phyloP scores from a whole-genome alignment of 2,113 vertebrate genomes.

The Anarrhichthys ocellatus region DNA sequence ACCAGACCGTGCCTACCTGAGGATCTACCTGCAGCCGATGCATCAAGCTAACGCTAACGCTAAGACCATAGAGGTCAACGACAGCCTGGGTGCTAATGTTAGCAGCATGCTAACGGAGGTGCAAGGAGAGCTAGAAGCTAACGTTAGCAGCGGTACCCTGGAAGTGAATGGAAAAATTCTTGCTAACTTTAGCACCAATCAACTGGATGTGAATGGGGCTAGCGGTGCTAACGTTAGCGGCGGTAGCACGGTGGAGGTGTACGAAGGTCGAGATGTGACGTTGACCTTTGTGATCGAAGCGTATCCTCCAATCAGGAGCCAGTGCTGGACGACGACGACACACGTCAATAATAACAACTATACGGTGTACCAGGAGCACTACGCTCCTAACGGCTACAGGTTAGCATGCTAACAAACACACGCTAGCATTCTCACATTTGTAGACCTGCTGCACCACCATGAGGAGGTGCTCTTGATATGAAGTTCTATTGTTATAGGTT shows the following conservation, averaged over 20 bases:
- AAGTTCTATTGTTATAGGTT: neutral
- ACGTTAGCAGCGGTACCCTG: neutral
- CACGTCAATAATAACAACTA: neutral
- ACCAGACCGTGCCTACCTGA: conserved; percentile 87
- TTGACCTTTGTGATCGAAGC: conserved; percentile 84
- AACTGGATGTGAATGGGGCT: neutral
- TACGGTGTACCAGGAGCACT: conserved; percentile 30
- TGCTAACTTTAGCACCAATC: conserved; percentile 2
- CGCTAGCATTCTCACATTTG: neutral
- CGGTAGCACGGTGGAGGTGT: conserved; percentile 71
- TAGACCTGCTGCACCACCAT: no score
- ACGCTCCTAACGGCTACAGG: conserved; percentile 58
- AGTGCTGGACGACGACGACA: conserved; percentile 77
- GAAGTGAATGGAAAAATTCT: neutral
- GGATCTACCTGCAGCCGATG: conserved; percentile 72
- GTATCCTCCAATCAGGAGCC: conserved; percentile 83
- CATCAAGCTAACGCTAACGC: conserved; percentile 14
- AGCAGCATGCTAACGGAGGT: neutral
- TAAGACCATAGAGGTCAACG: neutral
- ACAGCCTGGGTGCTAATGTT: conserved; percentile 3
- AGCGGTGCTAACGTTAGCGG: conserved; percentile 8
- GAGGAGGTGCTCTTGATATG: neutral
- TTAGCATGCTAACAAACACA: conserved; percentile 30
- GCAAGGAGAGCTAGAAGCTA: neutral
- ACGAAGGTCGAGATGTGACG: conserved; percentile 75